phyloP scores from a whole-genome alignment of 2,888 invertebrate species.

The Ennomos erosarius region DNA sequence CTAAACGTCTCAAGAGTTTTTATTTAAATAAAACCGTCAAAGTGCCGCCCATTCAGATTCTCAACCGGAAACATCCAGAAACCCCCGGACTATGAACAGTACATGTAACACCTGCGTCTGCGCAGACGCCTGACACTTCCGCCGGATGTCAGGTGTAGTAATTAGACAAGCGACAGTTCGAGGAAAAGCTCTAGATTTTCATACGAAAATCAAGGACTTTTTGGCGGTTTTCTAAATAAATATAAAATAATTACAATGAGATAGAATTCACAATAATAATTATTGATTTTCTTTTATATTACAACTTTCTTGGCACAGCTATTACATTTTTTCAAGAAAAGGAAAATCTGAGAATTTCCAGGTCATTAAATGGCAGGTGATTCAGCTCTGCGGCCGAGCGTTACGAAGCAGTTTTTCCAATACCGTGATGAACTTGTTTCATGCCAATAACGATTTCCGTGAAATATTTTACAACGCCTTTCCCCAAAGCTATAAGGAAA shows the following conservation, averaged over 20 bases:
- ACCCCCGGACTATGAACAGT: constrained; percentile 31
- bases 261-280: too few species aligned
- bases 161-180: constrained; percentile 26
- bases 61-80: constrained; percentile 41
- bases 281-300: too few species aligned
- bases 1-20: too few species aligned
- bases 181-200: constrained; percentile 23
- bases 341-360: constrained; percentile 20
- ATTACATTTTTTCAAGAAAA: constrained; percentile 13
- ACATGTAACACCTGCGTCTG: constrained; percentile 42
- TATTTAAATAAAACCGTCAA: neutral
- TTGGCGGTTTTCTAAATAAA: neutral
- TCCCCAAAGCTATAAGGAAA: constrained; percentile 36
- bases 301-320: constrained; percentile 4
- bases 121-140: constrained; percentile 43
- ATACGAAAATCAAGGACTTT: constrained; percentile 25
- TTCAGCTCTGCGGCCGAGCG: constrained; percentile 27
- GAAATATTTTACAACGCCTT: constrained; percentile 41
- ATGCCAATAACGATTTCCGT: constrained; percentile 49
- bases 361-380: constrained; percentile 25
- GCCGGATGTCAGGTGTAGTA: constrained; percentile 44
- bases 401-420: constrained; percentile 34
- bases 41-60: constrained; percentile 22
- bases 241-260: too few species aligned
- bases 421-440: constrained; percentile 41